Conservation (phyloP, 2,113 vertebrate species). For the Pseudorasbora parva region DNA sequence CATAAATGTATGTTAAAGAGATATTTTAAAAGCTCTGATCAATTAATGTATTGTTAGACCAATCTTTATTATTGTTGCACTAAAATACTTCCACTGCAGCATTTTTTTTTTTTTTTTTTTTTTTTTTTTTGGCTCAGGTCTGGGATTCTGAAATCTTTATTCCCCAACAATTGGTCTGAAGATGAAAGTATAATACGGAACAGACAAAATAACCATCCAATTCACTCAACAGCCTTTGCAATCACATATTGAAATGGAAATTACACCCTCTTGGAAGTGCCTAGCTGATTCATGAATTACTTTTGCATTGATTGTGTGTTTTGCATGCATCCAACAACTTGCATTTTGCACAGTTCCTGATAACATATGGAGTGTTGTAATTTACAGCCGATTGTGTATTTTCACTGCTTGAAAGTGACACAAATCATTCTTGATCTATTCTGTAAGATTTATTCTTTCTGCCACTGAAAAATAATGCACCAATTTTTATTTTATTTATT, state of each 20-base stretch:
- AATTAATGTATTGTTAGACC: not conserved
- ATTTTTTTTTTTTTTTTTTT: too few relatives aligned
- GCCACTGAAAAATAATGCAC: conserved; percentile 53
- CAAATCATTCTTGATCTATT: conserved; percentile 64
- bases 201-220: conserved; percentile 66
- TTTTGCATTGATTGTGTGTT: conserved; percentile 69
- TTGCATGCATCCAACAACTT: conserved; percentile 57
- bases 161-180: conserved; percentile 41
- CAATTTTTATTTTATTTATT: not conserved
- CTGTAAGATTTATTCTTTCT: conserved; percentile 68
- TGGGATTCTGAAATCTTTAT: conserved; percentile 27
- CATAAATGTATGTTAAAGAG: too few relatives aligned
- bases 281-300: conserved; percentile 67
- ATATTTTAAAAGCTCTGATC: not conserved
- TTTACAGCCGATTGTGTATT: conserved; percentile 54
- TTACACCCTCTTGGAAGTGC: conserved; percentile 66
- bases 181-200: conserved; percentile 57
- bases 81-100: conserved; percentile 12
- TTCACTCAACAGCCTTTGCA: conserved; percentile 65
- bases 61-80: not conserved
- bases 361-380: conserved; percentile 57
- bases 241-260: conserved; percentile 74
- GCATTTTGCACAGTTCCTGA: conserved; percentile 55
- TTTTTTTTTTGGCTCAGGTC: not conserved
- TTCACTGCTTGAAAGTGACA: conserved; percentile 58